These are phyloP conservation scores for Holothuria leucospilota DNA, from an alignment of 53 echinoderm and acorn worm genomes.

Conservation along the genomic window DNA sequence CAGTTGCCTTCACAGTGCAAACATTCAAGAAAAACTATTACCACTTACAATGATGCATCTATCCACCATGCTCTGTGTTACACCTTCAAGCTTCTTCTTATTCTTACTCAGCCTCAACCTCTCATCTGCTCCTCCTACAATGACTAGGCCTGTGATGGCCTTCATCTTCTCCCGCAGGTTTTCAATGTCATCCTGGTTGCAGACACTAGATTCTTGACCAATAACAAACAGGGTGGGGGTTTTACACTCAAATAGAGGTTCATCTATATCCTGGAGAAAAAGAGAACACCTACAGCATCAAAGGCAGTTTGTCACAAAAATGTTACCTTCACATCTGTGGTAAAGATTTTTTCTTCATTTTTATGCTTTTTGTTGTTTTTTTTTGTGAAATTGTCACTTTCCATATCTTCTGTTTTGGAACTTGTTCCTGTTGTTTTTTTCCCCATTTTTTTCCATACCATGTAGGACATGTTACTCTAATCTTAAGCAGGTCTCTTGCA, in stretches of 20 bases:
- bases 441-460: no score
- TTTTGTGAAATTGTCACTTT: no score
- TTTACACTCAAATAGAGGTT: slow-evolving; percentile 87
- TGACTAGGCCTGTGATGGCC: slow-evolving; percentile 89
- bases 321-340: background rate
- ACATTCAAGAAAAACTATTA: no score
- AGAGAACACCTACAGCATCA: background rate
- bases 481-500: no score
- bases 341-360: no score
- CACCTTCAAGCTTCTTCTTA: slow-evolving; percentile 92
- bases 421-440: no score
- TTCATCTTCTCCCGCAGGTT: slow-evolving; percentile 88
- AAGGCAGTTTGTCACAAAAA: background rate
- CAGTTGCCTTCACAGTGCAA: no score
- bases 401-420: no score
- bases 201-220: slow-evolving; percentile 92
- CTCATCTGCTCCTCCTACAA: slow-evolving; percentile 97
- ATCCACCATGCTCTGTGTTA: slow-evolving; percentile 99
- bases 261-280: slow-evolving; percentile 78
- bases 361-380: no score
- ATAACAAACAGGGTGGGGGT: slow-evolving; percentile 90
- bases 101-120: slow-evolving; percentile 85
- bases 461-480: no score
- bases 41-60: slow-evolving; percentile 91
- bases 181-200: slow-evolving; percentile 93